Evolutionary conservation across 2,797 vertebrate species (phyloP).

Genomic region (Spinibarbus caldwelli): DNA sequence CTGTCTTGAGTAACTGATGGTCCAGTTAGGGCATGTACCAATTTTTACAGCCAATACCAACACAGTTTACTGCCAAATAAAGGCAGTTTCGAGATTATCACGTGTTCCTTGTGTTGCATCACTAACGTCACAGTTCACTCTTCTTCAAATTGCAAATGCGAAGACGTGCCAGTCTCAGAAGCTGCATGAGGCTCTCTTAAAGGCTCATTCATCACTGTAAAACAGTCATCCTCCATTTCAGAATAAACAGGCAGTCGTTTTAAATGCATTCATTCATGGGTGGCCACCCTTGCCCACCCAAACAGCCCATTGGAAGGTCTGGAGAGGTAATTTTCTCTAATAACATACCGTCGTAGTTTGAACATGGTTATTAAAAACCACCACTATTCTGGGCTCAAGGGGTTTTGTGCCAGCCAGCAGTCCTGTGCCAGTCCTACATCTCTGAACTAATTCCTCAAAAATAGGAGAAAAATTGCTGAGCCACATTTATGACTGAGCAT

Average conservation of each 20-base stretch:
- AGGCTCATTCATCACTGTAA: constrained; percentile 66
- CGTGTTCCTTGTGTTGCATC: constrained; percentile 1
- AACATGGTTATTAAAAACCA: constrained; percentile 72
- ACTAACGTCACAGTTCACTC: background rate
- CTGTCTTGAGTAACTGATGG: constrained; percentile 6
- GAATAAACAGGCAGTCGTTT: constrained; percentile 70
- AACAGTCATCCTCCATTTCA: constrained; percentile 70
- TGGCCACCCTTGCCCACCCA: constrained; percentile 72
- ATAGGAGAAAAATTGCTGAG: constrained; percentile 45
- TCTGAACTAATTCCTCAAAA: constrained; percentile 47
- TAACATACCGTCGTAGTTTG: constrained; percentile 68
- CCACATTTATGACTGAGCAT: constrained; percentile 43
- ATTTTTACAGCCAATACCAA: constrained; percentile 33
- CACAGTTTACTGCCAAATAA: constrained; percentile 18
- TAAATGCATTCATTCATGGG: constrained; percentile 68
- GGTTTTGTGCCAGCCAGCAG: constrained; percentile 56
- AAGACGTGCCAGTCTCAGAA: constrained; percentile 39
- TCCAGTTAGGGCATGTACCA: background rate
- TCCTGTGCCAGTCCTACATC: constrained; percentile 50
- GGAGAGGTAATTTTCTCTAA: constrained; percentile 72
- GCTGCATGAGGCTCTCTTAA: constrained; percentile 43
- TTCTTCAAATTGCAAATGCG: constrained; percentile 29
- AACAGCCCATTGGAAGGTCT: constrained; percentile 63
- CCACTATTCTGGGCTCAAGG: constrained; percentile 65
- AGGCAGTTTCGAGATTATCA: background rate